Evolutionary conservation across 2,113 vertebrate genomes (phyloP).

Genomic region (Dasyurus viverrinus): DNA sequence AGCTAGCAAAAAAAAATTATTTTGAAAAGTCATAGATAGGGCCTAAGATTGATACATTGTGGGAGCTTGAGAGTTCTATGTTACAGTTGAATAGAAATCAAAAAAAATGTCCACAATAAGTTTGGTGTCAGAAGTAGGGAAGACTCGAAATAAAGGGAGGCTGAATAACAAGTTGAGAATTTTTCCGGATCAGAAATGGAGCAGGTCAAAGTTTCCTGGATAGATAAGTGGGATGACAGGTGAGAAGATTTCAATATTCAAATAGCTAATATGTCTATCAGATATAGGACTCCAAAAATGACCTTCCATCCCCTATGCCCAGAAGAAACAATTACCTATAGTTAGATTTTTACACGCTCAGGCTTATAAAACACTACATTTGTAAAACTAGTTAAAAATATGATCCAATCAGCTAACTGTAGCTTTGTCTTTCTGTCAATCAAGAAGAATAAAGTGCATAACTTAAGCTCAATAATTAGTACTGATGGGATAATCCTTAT

Average conservation of each 20-base stretch:
- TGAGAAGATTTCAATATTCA: neutral
- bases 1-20: neutral
- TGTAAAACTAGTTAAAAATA: constrained; percentile 15
- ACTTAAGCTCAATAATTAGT: constrained; percentile 19
- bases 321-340: neutral
- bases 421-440: neutral
- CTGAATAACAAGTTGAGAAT: neutral
- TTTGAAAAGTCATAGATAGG: neutral
- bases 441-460: neutral
- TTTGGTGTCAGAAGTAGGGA: neutral
- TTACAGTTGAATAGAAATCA: neutral
- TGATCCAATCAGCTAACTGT: neutral
- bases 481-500: constrained; percentile 18
- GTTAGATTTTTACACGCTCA: constrained; percentile 1
- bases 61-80: neutral
- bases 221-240: neutral
- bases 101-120: neutral
- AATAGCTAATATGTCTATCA: neutral
- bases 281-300: neutral
- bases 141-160: neutral
- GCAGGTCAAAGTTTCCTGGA: neutral
- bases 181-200: neutral
- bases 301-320: neutral
- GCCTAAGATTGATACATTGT: neutral
- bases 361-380: constrained; percentile 14